Conservation (phyloP, 2,888 invertebrate genomes). For the Drosophila kanekoi region DNA sequence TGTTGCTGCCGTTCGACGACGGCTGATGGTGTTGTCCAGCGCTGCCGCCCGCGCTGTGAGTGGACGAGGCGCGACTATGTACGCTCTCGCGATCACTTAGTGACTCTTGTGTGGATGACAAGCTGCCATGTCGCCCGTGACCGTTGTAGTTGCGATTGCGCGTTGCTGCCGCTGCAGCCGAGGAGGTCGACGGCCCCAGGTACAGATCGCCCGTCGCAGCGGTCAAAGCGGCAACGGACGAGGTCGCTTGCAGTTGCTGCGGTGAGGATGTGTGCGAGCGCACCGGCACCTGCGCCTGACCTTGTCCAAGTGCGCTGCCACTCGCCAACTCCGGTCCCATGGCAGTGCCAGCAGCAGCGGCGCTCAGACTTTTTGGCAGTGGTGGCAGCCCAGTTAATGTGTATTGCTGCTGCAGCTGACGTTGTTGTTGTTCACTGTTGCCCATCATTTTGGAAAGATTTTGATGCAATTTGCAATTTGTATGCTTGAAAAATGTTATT, state of each 20-base stretch:
- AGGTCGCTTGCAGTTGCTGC: slow-evolving; percentile 43
- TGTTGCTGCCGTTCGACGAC: slow-evolving; percentile 65
- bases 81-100: slow-evolving; percentile 83
- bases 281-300: slow-evolving; percentile 40
- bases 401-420: slow-evolving; percentile 49
- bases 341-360: slow-evolving; percentile 88
- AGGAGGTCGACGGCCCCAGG: slow-evolving; percentile 79
- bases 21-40: slow-evolving; percentile 55
- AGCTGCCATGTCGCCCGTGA: slow-evolving; percentile 80
- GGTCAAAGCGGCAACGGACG: slow-evolving; percentile 57
- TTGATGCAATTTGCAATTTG: slow-evolving; percentile 14
- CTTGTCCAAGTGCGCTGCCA: slow-evolving; percentile 13
- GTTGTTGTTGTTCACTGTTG: slow-evolving; percentile 58
- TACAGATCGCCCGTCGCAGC: slow-evolving; percentile 72
- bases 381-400: slow-evolving; percentile 90
- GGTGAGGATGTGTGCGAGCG: slow-evolving; percentile 71
- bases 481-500: slow-evolving; percentile 12
- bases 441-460: slow-evolving; percentile 66
- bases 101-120: slow-evolving; percentile 84
- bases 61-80: slow-evolving; percentile 82
- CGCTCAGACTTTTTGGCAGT: slow-evolving; percentile 94
- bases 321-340: slow-evolving; percentile 17
- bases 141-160: slow-evolving; percentile 71
- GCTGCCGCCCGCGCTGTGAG: slow-evolving; percentile 73
- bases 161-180: slow-evolving; percentile 36